These are phyloP conservation scores for Caenorhabditis wallacei DNA, from an alignment of 2,888 invertebrate genomes.

Conservation along the genomic window DNA sequence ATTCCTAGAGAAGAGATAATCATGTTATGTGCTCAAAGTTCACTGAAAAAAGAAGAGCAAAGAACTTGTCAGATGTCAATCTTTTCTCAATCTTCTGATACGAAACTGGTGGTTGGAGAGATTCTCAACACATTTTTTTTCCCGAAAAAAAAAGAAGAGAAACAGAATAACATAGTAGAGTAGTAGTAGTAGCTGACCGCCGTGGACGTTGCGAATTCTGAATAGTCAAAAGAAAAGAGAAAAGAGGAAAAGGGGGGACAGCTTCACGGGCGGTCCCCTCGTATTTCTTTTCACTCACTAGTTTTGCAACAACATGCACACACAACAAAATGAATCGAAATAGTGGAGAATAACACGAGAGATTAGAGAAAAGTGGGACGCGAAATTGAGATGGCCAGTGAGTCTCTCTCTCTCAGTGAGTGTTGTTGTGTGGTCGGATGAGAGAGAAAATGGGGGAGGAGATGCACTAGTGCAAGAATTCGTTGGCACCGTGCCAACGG, in stretches of 20 bases:
- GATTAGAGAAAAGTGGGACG: slow-evolving; percentile 24
- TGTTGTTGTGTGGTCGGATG: slow-evolving; percentile 12
- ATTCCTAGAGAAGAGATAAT: neutral
- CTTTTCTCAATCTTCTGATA: neutral
- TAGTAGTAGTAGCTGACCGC: neutral
- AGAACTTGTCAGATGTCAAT: slow-evolving; percentile 38
- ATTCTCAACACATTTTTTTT: too few relatives aligned
- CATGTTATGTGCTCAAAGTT: neutral
- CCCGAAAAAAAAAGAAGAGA: neutral
- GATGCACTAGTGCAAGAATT: slow-evolving; percentile 27
- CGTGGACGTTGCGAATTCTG: slow-evolving; percentile 26
- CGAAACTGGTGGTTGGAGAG: neutral
- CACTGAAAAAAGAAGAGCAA: slow-evolving; percentile 18
- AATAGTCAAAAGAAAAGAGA: slow-evolving; percentile 31
- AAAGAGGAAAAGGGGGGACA: slow-evolving; percentile 9
- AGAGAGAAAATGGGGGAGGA: slow-evolving; percentile 2
- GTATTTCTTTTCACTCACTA: slow-evolving; percentile 47
- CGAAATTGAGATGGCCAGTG: slow-evolving; percentile 57
- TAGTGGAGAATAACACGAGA: slow-evolving; percentile 33
- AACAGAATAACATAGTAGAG: slow-evolving; percentile 55
- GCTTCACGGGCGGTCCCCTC: slow-evolving; percentile 51
- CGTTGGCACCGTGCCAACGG: slow-evolving; percentile 45
- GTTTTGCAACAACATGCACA: slow-evolving; percentile 53
- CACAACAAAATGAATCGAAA: slow-evolving; percentile 11
- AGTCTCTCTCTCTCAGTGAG: slow-evolving; percentile 5